Conservation (phyloP, 2,797 vertebrate genomes). For the Rhinella marina region DNA sequence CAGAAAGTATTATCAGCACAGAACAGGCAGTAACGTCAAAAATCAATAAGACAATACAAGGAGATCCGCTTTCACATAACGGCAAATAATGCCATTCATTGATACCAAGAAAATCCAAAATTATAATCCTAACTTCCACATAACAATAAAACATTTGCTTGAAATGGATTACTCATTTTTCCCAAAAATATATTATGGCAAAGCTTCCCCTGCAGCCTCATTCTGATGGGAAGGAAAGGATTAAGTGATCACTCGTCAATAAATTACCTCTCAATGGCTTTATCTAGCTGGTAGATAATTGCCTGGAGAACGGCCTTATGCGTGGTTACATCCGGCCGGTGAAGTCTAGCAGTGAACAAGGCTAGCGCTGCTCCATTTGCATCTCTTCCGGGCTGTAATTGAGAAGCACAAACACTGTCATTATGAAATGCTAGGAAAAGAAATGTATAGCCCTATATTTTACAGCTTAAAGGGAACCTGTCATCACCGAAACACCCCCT, state of each 20-base stretch:
- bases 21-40: neutral
- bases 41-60: neutral
- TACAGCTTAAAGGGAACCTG: neutral
- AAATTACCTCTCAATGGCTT: conserved; percentile 84
- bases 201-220: neutral
- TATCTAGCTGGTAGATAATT: conserved; percentile 87
- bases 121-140: neutral
- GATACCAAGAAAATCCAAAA: conserved; percentile 10
- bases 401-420: conserved; percentile 41
- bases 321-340: conserved; percentile 79
- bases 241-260: conserved; percentile 43
- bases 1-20: neutral
- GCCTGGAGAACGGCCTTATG: conserved; percentile 86
- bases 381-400: conserved; percentile 80
- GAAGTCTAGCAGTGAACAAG: conserved; percentile 83
- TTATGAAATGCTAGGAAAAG: neutral
- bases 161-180: neutral
- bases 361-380: conserved; percentile 83
- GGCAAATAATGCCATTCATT: neutral
- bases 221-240: conserved; percentile 40
- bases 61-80: neutral
- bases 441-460: neutral
- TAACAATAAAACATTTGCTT: neutral
- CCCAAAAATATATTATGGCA: neutral
- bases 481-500: too few species aligned